phyloP scores from a whole-genome alignment of 2,113 vertebrate species.

The Calidris pugnax region DNA sequence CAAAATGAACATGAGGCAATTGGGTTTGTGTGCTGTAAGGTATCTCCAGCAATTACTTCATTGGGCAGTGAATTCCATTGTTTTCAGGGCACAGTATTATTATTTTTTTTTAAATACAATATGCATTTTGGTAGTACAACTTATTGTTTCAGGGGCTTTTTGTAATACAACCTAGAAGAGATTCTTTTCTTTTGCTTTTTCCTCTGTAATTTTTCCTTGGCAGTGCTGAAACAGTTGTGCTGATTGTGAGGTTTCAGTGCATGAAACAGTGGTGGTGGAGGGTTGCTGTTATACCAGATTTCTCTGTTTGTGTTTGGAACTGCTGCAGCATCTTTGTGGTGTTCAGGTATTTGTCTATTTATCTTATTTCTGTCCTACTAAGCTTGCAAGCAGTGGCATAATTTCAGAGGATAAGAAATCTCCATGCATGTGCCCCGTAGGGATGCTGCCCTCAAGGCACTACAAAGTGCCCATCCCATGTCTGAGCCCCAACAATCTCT shows the following conservation, averaged over 20 bases:
- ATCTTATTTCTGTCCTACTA: not conserved
- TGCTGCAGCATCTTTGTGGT: not conserved
- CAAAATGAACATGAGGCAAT: not conserved
- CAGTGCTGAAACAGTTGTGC: not conserved
- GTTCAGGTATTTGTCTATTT: not conserved
- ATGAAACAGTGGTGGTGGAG: not conserved
- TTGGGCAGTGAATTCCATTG: not conserved
- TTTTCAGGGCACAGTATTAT: not conserved
- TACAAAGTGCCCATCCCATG: not conserved
- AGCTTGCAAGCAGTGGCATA: not conserved
- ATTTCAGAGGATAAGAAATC: not conserved
- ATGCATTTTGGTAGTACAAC: not conserved
- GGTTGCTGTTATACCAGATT: not conserved
- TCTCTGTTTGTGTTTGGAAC: not conserved
- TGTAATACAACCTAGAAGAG: not conserved
- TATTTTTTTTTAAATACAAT: not conserved
- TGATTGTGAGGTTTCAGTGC: not conserved
- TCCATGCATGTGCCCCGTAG: not conserved
- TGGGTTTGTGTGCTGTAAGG: not conserved
- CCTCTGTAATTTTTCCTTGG: not conserved
- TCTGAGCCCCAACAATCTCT: not conserved
- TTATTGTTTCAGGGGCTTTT: not conserved
- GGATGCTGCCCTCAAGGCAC: not conserved
- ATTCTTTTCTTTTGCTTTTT: not conserved
- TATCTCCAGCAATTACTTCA: not conserved